Conservation (phyloP, 2,113 vertebrate genomes). For the Athene noctua region DNA sequence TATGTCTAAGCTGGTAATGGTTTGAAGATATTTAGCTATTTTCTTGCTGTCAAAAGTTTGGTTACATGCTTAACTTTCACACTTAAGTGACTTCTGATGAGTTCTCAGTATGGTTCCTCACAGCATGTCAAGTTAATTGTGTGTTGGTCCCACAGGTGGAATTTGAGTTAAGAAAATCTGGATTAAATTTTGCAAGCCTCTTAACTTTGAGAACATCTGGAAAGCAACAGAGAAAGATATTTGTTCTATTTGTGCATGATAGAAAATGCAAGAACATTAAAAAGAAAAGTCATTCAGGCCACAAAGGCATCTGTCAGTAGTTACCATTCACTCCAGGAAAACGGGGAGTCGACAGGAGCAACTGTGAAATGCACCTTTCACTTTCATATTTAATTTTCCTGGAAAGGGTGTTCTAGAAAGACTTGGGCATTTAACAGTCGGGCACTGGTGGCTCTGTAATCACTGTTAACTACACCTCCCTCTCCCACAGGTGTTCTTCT, state of each 20-base stretch:
- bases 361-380: not conserved
- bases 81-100: not conserved
- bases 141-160: not conserved
- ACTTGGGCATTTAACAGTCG: not conserved
- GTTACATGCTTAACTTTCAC: not conserved
- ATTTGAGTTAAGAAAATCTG: not conserved
- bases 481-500: constrained; percentile 77
- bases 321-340: not conserved
- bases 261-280: not conserved
- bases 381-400: not conserved
- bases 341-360: not conserved
- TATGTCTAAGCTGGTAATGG: not conserved
- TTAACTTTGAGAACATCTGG: not conserved
- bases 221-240: not conserved
- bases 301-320: not conserved
- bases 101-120: not conserved
- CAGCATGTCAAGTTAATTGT: not conserved
- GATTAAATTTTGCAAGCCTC: not conserved
- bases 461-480: rapidly evolving
- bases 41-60: not conserved
- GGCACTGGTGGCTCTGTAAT: not conserved
- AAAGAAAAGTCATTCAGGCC: not conserved
- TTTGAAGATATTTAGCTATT: not conserved
- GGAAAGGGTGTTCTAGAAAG: not conserved
- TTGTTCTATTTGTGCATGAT: not conserved